These are phyloP conservation scores for Bombus soroeensis DNA, from an alignment of 1,140 invertebrate species.

Conservation along the genomic window DNA sequence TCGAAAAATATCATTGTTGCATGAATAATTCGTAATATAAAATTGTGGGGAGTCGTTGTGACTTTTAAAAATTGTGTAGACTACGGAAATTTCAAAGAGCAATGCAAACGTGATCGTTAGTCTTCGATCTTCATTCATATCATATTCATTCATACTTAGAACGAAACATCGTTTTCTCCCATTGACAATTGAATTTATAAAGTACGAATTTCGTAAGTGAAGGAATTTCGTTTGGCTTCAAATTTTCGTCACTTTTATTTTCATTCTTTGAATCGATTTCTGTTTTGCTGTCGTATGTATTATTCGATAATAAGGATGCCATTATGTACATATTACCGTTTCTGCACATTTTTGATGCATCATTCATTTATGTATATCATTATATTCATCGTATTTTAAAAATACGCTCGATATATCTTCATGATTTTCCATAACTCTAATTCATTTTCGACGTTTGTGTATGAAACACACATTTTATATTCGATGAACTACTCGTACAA, in stretches of 20 bases:
- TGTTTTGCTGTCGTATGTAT: not conserved
- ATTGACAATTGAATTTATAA: not conserved
- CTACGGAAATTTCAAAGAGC: too few species aligned
- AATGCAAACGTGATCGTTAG: not conserved
- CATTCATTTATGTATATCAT: not conserved
- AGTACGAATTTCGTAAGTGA: not conserved
- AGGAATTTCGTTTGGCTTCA: not conserved
- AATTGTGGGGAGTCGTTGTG: not conserved
- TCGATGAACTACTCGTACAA: constrained; percentile 37
- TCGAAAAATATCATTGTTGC: not conserved
- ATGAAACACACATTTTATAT: not conserved
- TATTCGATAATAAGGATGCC: not conserved
- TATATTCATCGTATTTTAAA: not conserved
- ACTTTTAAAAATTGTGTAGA: not conserved
- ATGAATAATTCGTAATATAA: not conserved
- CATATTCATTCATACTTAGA: not conserved
- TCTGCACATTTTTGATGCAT: not conserved
- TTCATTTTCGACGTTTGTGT: not conserved
- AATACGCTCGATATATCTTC: too few species aligned
- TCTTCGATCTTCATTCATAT: too few species aligned
- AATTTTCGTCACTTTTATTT: not conserved
- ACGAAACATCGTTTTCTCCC: too few species aligned
- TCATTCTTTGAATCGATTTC: not conserved
- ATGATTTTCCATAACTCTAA: not conserved
- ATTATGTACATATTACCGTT: not conserved